Base-by-base conservation (phyloP, 2,888 invertebrate genomes). In the Xanthorhoe designata region DNA sequence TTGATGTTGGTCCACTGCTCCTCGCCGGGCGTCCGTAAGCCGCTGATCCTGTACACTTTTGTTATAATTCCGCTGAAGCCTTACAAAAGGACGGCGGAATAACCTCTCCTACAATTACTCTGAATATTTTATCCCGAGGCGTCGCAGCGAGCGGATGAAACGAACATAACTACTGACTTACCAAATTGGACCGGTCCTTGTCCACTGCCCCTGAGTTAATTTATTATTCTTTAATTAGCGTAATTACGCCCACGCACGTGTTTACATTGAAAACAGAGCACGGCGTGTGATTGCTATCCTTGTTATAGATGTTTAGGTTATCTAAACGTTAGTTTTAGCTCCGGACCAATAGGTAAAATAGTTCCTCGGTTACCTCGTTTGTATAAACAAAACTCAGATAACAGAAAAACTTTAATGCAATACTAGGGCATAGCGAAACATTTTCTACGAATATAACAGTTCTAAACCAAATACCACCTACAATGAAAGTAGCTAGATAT, bases 21-120 rank as follows among this genome's bases (percentile, higher is more conserved):
- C 0, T n/a, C 54, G 29, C 45, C 32, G 2, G 13, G 13, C 58
- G 13, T 29, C 32, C 24, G n/a, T 51, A 57, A 63, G 64, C 62
- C 63, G 62, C 32, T 61, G 63, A 68, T 64, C 61, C 68, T 5
- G 65, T 32, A 55, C 60, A 65, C 60, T 65, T 63, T 60, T 61
- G 68, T 66, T 64, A 64, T 58, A 68, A 68, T 61, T 29, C 54
- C 63, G 50, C 52, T 19, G 18, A 45, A 29, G 51, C 24, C 35
- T 45, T 35, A 53, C 62, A 60, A 62, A 64, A 57, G 59, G 64
- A 47, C 24, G 50, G 54, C 49, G 60, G 51, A 54, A 67, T 70
- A 51, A 67, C 62, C 66, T 38, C 52, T 45, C 47, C n/a, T 55
- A 64, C 61, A 64, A 65, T 64, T 70, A 62, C 64, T 57, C 52